Evolutionary conservation across 2,797 vertebrate species (phyloP).

Genomic region (Bradypodion pumilum): DNA sequence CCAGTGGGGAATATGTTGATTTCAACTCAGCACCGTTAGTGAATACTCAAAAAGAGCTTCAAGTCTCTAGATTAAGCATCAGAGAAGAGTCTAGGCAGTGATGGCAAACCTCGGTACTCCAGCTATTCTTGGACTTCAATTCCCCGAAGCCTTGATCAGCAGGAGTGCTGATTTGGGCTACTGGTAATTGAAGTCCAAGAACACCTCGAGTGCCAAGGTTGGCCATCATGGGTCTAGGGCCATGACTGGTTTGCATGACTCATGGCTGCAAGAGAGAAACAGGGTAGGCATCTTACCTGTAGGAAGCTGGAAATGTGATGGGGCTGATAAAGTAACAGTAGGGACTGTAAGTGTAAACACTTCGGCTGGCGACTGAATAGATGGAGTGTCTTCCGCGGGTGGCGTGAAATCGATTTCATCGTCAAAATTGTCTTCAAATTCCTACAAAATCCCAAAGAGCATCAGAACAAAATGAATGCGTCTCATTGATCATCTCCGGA

Average conservation of each 20-base stretch:
- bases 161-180: too few species aligned
- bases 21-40: not conserved
- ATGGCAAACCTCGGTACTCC: too few species aligned
- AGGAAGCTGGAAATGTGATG: conserved; percentile 86
- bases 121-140: too few species aligned
- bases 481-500: not conserved
- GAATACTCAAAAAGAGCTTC: not conserved
- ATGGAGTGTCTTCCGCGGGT: conserved; percentile 96
- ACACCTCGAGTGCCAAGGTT: too few species aligned
- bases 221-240: too few species aligned
- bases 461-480: conserved; percentile 26
- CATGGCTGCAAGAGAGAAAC: not conserved
- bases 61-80: not conserved
- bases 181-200: too few species aligned
- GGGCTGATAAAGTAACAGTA: conserved; percentile 85
- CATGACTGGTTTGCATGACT: not conserved
- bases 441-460: conserved; percentile 73
- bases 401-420: conserved; percentile 98
- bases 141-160: too few species aligned
- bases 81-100: not conserved
- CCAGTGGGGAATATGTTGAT: not conserved
- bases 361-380: conserved; percentile 93
- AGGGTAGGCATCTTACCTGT: conserved; percentile 62
- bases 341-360: conserved; percentile 97
- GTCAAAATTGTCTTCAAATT: conserved; percentile 98